A percentile compares a stretch with the other conserved stretches of the same genome.
Conservation (phyloP, 2,113 vertebrate species). For the Vulpes vulpes region DNA sequence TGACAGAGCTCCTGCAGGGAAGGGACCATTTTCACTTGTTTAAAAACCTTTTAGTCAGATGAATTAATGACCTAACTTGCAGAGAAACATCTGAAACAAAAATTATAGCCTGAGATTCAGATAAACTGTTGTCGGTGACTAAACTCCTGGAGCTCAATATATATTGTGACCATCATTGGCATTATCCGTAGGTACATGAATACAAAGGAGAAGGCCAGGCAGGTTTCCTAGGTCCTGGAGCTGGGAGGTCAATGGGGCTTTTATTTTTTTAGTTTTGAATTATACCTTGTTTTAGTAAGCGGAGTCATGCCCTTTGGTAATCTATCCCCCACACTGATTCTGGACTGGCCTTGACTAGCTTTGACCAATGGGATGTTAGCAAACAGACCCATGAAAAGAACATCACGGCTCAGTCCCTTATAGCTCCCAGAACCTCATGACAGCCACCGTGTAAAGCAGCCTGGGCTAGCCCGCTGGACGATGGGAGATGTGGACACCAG, state of each 20-base stretch:
- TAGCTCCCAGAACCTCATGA: accelerated
- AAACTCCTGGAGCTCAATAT: background rate
- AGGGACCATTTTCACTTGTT: background rate
- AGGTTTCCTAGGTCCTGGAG: background rate
- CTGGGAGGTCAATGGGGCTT: background rate
- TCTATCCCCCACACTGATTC: background rate
- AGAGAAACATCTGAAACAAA: background rate
- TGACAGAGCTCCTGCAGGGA: background rate
- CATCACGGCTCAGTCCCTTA: background rate
- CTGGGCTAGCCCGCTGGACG: background rate
- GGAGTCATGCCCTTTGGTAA: background rate
- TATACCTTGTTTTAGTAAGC: background rate
- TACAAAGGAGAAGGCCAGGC: background rate
- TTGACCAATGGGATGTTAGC: background rate
- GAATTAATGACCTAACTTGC: background rate
- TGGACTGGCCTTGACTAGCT: background rate
- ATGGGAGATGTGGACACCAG: background rate
- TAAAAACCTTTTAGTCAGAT: background rate
- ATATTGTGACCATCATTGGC: background rate
- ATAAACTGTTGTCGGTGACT: background rate
- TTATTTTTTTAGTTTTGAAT: background rate
- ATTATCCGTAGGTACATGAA: background rate
- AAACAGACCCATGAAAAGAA: background rate
- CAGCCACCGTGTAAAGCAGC: background rate
- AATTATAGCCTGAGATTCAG: background rate